A percentile compares a stretch with the other conserved stretches of the same genome.
Evolutionary conservation across 2,888 invertebrate genomes (phyloP).

Genomic region (Ichneumoninae sp.): DNA sequence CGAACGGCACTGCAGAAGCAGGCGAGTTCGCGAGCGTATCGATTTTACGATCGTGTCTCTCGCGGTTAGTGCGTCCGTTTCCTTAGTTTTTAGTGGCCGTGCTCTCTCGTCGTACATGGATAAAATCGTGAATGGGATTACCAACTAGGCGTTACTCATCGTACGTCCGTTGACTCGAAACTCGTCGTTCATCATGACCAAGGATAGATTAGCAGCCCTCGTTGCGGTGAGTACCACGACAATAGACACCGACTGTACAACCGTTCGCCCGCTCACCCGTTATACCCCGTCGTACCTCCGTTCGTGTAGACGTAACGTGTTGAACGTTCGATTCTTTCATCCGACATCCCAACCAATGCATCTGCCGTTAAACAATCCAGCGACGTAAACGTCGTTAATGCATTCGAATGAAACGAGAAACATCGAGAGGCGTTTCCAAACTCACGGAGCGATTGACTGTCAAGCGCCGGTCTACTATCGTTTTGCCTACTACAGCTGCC

Average conservation of each 20-base stretch:
- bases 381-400: background rate
- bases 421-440: constrained; percentile 57
- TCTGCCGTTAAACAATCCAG: constrained; percentile 36
- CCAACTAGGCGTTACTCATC: constrained; percentile 79
- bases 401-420: constrained; percentile 14
- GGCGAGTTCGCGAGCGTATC: constrained; percentile 89
- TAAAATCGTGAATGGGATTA: constrained; percentile 92
- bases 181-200: constrained; percentile 89
- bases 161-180: constrained; percentile 79
- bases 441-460: constrained; percentile 28
- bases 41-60: constrained; percentile 90
- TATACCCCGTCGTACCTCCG: constrained; percentile 7
- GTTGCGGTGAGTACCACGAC: constrained; percentile 91
- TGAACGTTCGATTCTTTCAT: constrained; percentile 35
- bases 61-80: constrained; percentile 83
- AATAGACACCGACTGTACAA: constrained; percentile 38
- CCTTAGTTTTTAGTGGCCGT: constrained; percentile 87
- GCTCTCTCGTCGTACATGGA: constrained; percentile 89
- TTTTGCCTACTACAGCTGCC: background rate
- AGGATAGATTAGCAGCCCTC: constrained; percentile 98
- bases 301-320: constrained; percentile 47
- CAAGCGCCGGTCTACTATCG: constrained; percentile 46
- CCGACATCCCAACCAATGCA: background rate
- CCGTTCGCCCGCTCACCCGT: constrained; percentile 22
- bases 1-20: constrained; percentile 88